Percentiles rank a stretch among this genome's conserved stretches.
These are phyloP conservation scores for Podargus strigoides DNA, from an alignment of 2,797 vertebrate genomes.

Conservation along the genomic window DNA sequence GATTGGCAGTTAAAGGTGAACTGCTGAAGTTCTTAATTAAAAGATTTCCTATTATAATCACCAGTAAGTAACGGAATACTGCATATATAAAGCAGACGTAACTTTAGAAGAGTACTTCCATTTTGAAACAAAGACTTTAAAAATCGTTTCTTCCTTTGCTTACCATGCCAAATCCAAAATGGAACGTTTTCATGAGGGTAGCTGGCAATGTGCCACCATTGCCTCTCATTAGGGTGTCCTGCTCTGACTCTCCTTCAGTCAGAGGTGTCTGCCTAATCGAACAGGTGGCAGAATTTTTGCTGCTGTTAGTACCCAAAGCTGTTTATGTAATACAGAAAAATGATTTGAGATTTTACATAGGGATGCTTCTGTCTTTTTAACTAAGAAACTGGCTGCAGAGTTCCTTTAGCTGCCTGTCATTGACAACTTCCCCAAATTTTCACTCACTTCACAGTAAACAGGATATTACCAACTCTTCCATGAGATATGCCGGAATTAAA, in stretches of 20 bases:
- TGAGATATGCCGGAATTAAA: neutral
- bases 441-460: neutral
- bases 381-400: neutral
- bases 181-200: neutral
- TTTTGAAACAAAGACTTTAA: constrained; percentile 54
- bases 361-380: neutral
- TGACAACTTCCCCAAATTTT: constrained; percentile 1
- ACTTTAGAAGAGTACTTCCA: constrained; percentile 40
- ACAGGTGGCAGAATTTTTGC: neutral
- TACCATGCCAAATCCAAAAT: constrained; percentile 10
- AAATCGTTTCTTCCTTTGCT: constrained; percentile 40
- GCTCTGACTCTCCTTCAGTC: neutral
- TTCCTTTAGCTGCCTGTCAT: constrained; percentile 7
- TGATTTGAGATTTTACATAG: neutral
- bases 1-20: constrained; percentile 64
- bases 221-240: neutral
- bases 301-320: constrained; percentile 21
- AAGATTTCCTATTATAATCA: constrained; percentile 59
- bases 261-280: neutral
- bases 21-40: constrained; percentile 63
- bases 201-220: neutral
- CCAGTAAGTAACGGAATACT: constrained; percentile 39
- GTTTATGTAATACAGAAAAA: neutral
- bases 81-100: constrained; percentile 29
- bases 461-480: neutral